A percentile compares a stretch with the other conserved stretches of the same genome.
These are phyloP conservation scores for Silvanus unidentatus DNA, from an alignment of 2,888 invertebrate genomes.

Conservation along the genomic window DNA sequence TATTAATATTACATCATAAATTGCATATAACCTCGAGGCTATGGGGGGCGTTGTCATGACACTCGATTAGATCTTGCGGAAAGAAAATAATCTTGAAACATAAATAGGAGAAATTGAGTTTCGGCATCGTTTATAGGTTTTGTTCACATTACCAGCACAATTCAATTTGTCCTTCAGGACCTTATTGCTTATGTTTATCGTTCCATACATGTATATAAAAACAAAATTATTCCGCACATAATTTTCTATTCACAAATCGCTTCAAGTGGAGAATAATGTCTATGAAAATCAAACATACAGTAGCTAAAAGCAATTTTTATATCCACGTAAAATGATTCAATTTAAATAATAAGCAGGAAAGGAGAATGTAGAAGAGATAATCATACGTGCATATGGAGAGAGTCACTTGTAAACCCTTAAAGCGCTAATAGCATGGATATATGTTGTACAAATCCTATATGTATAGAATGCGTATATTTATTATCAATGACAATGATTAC, in stretches of 20 bases:
- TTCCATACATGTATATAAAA: not conserved
- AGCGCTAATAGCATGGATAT: no score
- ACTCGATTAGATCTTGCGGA: conserved; percentile 29
- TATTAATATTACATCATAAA: conserved; percentile 34
- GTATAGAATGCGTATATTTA: conserved; percentile 2
- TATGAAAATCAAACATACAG: no score
- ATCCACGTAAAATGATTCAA: no score
- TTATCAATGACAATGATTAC: conserved; percentile 1
- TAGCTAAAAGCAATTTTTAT: no score
- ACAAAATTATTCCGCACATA: no score
- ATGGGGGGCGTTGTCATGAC: conserved; percentile 34
- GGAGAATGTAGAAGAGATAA: no score
- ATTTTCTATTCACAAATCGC: no score
- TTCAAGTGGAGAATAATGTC: no score
- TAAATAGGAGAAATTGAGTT: conserved; percentile 29
- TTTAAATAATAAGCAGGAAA: no score
- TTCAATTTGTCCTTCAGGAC: conserved; percentile 6
- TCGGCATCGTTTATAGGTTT: conserved; percentile 17
- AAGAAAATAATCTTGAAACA: conserved; percentile 30
- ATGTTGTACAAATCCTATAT: no score
- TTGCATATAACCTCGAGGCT: conserved; percentile 29
- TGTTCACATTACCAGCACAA: conserved; percentile 3
- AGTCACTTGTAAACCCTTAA: no score
- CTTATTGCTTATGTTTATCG: conserved; percentile 6
- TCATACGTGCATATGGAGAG: no score